Conservation (phyloP, 2,888 invertebrate genomes). For the Eilema caniola region DNA sequence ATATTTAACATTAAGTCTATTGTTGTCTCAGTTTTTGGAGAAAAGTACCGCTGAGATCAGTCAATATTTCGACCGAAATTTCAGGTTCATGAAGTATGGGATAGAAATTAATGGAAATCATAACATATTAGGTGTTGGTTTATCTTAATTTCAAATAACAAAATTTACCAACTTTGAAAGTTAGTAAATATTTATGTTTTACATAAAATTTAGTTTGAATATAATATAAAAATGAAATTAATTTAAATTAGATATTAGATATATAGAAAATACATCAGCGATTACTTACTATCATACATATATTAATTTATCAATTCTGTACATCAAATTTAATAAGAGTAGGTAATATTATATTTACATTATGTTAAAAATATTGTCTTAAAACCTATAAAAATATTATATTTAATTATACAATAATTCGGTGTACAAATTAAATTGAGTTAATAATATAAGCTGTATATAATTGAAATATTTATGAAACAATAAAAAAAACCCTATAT, state of each 20-base stretch:
- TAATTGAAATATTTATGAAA: too few relatives aligned
- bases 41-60: not conserved
- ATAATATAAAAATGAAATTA: not conserved
- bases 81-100: not conserved
- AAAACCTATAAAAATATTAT: not conserved
- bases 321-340: not conserved
- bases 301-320: not conserved
- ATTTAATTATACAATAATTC: not conserved
- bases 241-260: not conserved
- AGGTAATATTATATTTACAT: conserved; percentile 2
- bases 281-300: not conserved
- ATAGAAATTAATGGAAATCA: not conserved
- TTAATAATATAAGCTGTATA: too few relatives aligned
- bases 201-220: not conserved
- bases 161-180: too few relatives aligned
- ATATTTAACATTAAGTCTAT: not conserved
- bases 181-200: too few relatives aligned
- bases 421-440: not conserved
- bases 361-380: conserved; percentile 3
- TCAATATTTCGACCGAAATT: not conserved
- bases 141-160: too few relatives aligned
- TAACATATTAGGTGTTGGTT: not conserved
- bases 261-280: not conserved
- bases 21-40: not conserved
- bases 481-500: too few relatives aligned